Evolutionary conservation across 2,888 invertebrate species (phyloP), one percentile per base, ranked within the genome.

Genomic region (Melipona beecheii): DNA sequence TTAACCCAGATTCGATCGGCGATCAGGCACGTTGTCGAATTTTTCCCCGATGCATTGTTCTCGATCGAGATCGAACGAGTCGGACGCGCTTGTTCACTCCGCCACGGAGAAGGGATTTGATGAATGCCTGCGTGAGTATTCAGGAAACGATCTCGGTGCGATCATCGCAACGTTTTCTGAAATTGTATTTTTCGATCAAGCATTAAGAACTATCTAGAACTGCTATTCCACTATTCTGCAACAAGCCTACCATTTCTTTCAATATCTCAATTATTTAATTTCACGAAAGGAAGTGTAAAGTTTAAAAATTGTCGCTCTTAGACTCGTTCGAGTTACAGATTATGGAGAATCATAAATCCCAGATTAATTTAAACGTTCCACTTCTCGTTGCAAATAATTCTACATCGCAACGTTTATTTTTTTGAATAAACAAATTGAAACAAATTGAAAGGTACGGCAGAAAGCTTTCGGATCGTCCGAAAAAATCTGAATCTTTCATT

Each of bases 1-100:
- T 82, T 80, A 75, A 80, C 70, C 75, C 58, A 66, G 74, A 73
- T 78, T 36, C 73, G 43, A 49, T 54, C 43, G 71, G 49, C 21
- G 54, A 78, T 50, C 58, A 36, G 27, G 79, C 60, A 31, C n/a
- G 60, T 70, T 54, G 74, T 43, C 73, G 50, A 74, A 66, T 58
- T 66, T 66, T 78, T 58, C 27, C 49, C 36, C 36, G 36, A 43
- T 24, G 17, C 56, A 74, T 74, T 78, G 56, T 74, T 78, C 68
- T 36, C 78, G 1, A 13, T 56, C 52, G 52, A 11, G 52, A 68
- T 78, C 65, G 56, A 24, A 27, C 49, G 15, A n/a, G 31, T 17
- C 27, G 77, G 9, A 72, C 54, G 43, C 54, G 62, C 54, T n/a
- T 27, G 58, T 68, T 50, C 19, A 2, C 4, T 17, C 11, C 17